Base-by-base conservation (phyloP, 2,797 vertebrate genomes). In the Nothura maculosa region DNA sequence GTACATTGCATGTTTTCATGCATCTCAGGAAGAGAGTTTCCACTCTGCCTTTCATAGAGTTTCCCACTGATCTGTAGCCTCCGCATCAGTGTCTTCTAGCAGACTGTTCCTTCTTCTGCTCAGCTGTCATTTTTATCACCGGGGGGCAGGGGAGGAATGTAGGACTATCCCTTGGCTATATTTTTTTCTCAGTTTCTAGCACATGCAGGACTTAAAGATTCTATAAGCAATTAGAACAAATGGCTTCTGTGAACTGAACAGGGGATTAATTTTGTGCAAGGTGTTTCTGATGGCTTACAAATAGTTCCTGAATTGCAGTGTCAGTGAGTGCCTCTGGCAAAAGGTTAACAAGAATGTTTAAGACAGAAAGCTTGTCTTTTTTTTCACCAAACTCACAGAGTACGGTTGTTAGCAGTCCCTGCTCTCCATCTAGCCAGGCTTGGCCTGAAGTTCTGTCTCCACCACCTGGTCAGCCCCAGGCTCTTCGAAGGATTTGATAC, bases 241-340 rank as follows among this genome's bases (percentile, higher is more conserved):
- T 88, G n/a, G 54, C 45, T 84, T 82, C 68, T 72, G 60, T 70
- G 70, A 85, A 77, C 67, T 76, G 0, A 0, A 28, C 25, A 60
- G 60, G 40, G 55, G 32, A 85, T 79, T 91, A 79, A 85, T 85
- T 89, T 90, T 87, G 50, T 64, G 74, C 40, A 43, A 68, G 81
- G 28, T 72, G 28, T 61, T 92, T 92, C 67, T 90, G 81, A 89
- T 81, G 50, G 32, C 42, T 87, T 64, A 43, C 40, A 70, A 89
- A 78, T 34, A 78, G 38, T 78, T 89, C 76, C 55, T 83, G 61
- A 85, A 87, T 81, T 69, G 92, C 86, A 78, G 34, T 57, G 54
- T 82, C 69, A 75, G 50, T 69, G 62, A 85, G 34, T 42, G 12
- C 52, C n/a, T 75, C 64, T 89, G 78, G 79, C 61, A 83, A 48